Base-by-base conservation (phyloP, 1,140 invertebrate genomes). In the Mya arenaria region DNA sequence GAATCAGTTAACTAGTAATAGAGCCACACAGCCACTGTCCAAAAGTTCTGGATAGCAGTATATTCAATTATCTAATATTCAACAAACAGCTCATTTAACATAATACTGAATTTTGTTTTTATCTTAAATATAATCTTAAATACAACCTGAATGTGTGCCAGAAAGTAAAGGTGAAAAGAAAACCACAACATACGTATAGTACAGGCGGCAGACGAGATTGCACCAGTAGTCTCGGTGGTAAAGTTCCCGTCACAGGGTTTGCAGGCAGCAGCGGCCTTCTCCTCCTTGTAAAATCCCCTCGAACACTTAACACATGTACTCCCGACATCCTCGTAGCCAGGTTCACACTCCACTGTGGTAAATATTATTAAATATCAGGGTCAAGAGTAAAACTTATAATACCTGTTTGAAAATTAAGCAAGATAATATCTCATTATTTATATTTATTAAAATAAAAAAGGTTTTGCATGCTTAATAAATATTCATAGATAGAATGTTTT, bases 271-370 rank as follows among this genome's bases (percentile, higher is more conserved):
- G 77, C 77, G 25, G 77, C 77, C 5, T 6, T 17, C 5, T 69
- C 48, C 5, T 37, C 17, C 39, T 80, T 80, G 48, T 60, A 80
- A 41, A 19, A 60, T 25, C 77, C 77, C 8, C 48, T 19, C 25
- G 4, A 17, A 62, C 77, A 80, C 13, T 34, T 28, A 32, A 58
- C 44, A 37, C 77, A 80, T 8, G 17, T 15, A 1, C 77, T 66
- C 8, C 25, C 17, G 17, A 58, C 17, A 32, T 80, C 77, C 58
- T 80, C 77, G 62, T 28, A 80, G 8, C 77, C 77, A 30, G 65
- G 77, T 4, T 41, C 23, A 62, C 77, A 80, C 48, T 71, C 77
- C 48, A 80, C 77, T 80, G 52, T 17, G 32, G 32, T 23, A 4
- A 62, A n/a, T n/a, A n/a, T n/a, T n/a, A n/a, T n/a, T n/a, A n/a